Conservation (phyloP, 2,888 invertebrate species). For the Nipponacmea schrenckii region DNA sequence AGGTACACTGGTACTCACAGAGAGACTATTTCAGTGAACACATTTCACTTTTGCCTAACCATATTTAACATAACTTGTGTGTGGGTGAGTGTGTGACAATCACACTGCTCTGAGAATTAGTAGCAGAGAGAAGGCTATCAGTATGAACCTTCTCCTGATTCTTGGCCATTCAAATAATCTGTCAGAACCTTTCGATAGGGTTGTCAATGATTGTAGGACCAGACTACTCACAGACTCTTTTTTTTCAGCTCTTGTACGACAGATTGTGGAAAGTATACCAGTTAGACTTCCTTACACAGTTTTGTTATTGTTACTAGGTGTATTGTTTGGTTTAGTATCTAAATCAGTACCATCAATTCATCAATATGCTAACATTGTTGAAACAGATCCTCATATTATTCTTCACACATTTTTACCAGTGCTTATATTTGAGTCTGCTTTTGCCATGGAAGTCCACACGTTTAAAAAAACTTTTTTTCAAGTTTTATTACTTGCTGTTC, state of each 20-base stretch:
- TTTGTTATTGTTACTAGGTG: slow-evolving; percentile 64
- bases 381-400: slow-evolving; percentile 64
- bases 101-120: too few relatives aligned
- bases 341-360: slow-evolving; percentile 40
- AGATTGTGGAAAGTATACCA: slow-evolving; percentile 39
- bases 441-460: slow-evolving; percentile 67
- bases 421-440: slow-evolving; percentile 69
- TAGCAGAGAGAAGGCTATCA: too few relatives aligned
- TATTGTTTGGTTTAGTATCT: slow-evolving; percentile 58
- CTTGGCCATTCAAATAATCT: too few relatives aligned
- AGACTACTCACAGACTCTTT: too few relatives aligned
- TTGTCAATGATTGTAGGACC: too few relatives aligned
- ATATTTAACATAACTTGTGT: too few relatives aligned
- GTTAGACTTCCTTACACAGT: slow-evolving; percentile 67
- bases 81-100: too few relatives aligned
- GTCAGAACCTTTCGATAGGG: too few relatives aligned
- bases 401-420: slow-evolving; percentile 67
- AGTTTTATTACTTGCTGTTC: slow-evolving; percentile 62
- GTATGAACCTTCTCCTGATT: too few relatives aligned
- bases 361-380: slow-evolving; percentile 40
- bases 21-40: too few relatives aligned
- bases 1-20: too few relatives aligned
- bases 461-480: slow-evolving; percentile 65
- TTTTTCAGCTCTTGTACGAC: slow-evolving; percentile 51
- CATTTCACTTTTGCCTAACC: too few relatives aligned